Base-by-base conservation (phyloP, 1,140 invertebrate species). In the Plectrocnemia conspersa region DNA sequence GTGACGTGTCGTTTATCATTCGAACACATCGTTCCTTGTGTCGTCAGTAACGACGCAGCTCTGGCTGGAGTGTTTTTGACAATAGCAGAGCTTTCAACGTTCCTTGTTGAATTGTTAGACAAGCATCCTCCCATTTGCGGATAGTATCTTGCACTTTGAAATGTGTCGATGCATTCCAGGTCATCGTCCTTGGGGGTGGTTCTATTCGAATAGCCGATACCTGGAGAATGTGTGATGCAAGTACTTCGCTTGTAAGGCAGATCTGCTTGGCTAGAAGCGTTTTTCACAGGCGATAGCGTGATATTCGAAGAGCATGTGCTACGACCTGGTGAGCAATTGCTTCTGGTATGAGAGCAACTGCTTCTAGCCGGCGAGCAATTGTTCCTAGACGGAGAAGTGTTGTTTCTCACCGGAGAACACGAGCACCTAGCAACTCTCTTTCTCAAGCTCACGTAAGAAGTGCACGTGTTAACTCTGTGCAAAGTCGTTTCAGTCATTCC, bases 391-490 rank as follows among this genome's bases (percentile, higher is more conserved):
- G 59, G 59, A 35, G 59, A 61, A 18, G 46, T 57, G 41, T 21
- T 56, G 32, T 33, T 45, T 3, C 47, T 22, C 2, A 52, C 21
- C 22, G 58, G 50, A n/a, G 59, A 57, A 19, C 59, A 61, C 1
- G 59, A 57, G 27, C 59, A 61, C 13, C 59, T 29, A 1, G 36
- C 46, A 3, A 27, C 55, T 16, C 55, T 24, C 23, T 48, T 52
- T 21, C 55, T 44, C 9, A 61, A 13, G 27, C 59, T 77, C 45
- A 83, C 74, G 69, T 82, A 83, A 0, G 81, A 82, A 48, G 79
- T 80, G 59, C 74, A 79, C 7, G 82, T 83, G 66, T 83, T 83
- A 60, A 79, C 78, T 56, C 81, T 70, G 50, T 80, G 76, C 10
- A 83, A 69, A 42, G 75, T 65, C 21, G 76, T 75, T 57, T 79